Evolutionary conservation across 2,888 invertebrate species (phyloP), one percentile per base, ranked within the genome.

Genomic region (Salpingus planirostris): DNA sequence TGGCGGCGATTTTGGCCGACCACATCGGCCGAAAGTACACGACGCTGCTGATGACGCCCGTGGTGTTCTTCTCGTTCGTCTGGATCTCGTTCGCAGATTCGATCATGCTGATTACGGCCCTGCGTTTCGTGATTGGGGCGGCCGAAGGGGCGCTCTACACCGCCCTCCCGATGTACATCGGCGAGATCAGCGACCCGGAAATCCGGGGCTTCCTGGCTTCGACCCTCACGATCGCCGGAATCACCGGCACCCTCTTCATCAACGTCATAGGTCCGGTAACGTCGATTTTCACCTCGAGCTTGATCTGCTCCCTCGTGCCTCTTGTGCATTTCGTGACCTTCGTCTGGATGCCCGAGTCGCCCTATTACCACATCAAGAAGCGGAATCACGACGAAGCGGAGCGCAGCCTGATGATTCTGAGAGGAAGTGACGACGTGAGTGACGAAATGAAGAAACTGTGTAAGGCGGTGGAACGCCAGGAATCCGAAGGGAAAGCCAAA

Each of bases 301-400:
- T 67, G 29, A 68, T 75, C 54, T 76, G 75, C 52, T 65, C 74
- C 44, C 55, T 70, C 37, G 65, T 78, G 32, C 74, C 78, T 4
- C 54, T 76, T 14, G 51, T 73, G 24, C 73, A 77, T 50, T 62
- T 77, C 24, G 33, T 73, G 10, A 62, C 70, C 6, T 74, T 78
- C 55, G 58, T 72, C 18, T 71, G 72, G 53, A 67, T 80, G 56
- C 82, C 82, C n/a, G 82, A 83, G 64, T 71, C 74, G 1, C 77
- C 77, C 0, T 67, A 73, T 29, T 70, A 63, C 42, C 55, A 64
- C 36, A 56, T 69, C 21, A 62, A 65, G 18, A 64, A 60, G 25
- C 57, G 59, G 5, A 55, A 60, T 10, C 64, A 65, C 33, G 51
- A 59, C 1, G 65, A 66, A 11, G 76, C 76, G 0, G 54, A 63